phyloP scores from a whole-genome alignment of 1,140 invertebrate species.

The Aradophagus sp. region DNA sequence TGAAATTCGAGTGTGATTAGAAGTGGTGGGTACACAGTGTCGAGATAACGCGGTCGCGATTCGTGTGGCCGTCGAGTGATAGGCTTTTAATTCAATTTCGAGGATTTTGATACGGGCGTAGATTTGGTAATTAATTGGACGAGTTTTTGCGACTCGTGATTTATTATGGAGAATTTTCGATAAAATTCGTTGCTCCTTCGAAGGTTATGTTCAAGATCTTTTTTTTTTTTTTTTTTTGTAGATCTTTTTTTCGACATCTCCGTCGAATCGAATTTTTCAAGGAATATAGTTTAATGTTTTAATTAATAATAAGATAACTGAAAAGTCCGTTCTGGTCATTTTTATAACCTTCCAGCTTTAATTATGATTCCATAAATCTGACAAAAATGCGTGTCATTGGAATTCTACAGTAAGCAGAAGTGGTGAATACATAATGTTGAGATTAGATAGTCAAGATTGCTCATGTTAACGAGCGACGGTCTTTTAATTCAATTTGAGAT shows the following conservation, averaged over 20 bases:
- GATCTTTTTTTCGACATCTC: not conserved
- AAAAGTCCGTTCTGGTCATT: not conserved
- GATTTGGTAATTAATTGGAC: constrained; percentile 38
- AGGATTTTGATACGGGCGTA: constrained; percentile 30
- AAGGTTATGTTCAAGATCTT: too few relatives aligned
- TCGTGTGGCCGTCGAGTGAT: constrained; percentile 13
- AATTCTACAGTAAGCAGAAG: constrained; percentile 13
- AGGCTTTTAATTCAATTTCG: constrained; percentile 41
- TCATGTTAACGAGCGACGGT: constrained; percentile 7
- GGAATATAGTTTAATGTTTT: constrained; percentile 2
- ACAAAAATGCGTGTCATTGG: constrained; percentile 12
- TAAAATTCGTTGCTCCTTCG: constrained; percentile 12
- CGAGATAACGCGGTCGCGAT: constrained; percentile 19
- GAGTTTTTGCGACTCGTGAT: constrained; percentile 32
- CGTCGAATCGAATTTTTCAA: constrained; percentile 8
- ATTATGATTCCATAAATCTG: constrained; percentile 29
- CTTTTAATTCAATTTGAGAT: constrained; percentile 26
- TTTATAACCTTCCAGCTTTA: constrained; percentile 8
- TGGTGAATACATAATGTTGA: constrained; percentile 26
- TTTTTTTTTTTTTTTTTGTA: too few relatives aligned
- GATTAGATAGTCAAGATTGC: constrained; percentile 22
- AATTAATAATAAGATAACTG: constrained; percentile 12
- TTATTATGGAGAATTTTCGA: constrained; percentile 17
- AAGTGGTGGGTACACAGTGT: constrained; percentile 36
- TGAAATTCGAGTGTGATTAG: constrained; percentile 39